Conservation (phyloP, 2,888 invertebrate species). For the Pseudococcus viburni region DNA sequence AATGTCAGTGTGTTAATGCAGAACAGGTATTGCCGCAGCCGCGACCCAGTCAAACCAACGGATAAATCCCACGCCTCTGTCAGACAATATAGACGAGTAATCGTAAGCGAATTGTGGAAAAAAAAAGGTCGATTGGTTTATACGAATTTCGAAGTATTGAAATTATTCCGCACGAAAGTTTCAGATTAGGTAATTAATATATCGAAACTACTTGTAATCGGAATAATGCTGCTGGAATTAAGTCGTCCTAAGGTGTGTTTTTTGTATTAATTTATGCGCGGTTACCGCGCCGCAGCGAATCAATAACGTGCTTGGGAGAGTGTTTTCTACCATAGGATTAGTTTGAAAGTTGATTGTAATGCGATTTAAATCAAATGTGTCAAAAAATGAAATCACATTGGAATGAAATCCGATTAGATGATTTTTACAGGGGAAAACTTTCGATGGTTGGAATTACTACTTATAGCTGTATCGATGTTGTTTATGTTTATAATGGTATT, state of each 20-base stretch:
- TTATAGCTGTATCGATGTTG: background rate
- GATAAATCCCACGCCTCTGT: conserved; percentile 18
- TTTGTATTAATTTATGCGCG: background rate
- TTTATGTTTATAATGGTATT: background rate
- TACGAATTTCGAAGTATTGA: background rate
- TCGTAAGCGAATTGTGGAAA: background rate
- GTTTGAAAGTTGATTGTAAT: conserved; percentile 21
- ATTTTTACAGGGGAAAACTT: background rate
- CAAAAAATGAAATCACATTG: background rate
- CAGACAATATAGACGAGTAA: background rate
- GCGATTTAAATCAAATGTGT: conserved; percentile 15
- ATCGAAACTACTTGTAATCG: background rate
- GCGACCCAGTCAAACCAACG: conserved; percentile 5
- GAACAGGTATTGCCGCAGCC: conserved; percentile 15
- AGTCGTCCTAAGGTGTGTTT: background rate
- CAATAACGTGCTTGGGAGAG: background rate
- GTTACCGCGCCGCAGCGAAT: background rate
- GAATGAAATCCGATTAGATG: conserved; percentile 20
- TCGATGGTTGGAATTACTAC: background rate
- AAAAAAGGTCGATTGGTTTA: background rate
- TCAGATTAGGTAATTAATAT: conserved; percentile 23
- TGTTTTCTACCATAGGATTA: conserved; percentile 8
- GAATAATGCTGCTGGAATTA: background rate
- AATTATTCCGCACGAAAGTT: background rate
- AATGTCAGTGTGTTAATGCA: conserved; percentile 41